Conservation (phyloP, 2,888 invertebrate genomes). For the Drosophila colorata region DNA sequence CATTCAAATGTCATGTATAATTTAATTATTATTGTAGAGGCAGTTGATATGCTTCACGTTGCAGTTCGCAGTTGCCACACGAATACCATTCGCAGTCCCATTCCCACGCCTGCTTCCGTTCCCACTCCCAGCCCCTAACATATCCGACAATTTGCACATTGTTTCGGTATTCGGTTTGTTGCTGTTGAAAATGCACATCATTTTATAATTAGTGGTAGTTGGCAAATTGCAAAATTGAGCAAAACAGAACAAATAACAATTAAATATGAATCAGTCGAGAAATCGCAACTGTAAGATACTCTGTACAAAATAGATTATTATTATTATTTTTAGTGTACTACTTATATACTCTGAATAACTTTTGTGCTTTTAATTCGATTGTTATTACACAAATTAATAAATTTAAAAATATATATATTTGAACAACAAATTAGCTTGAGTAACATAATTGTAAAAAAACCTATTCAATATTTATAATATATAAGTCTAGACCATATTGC, state of each 20-base stretch:
- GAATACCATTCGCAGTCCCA: not conserved
- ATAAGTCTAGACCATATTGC: too few species aligned
- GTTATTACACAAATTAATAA: too few species aligned
- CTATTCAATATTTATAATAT: too few species aligned
- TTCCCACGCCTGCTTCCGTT: not conserved
- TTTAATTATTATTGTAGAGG: slow-evolving; percentile 59
- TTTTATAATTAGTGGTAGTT: slow-evolving; percentile 57
- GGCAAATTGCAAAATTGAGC: slow-evolving; percentile 22
- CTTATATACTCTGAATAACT: too few species aligned
- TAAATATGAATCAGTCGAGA: too few species aligned
- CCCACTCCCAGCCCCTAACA: not conserved
- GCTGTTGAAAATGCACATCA: slow-evolving; percentile 30
- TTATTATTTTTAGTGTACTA: not conserved
- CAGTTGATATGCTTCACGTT: slow-evolving; percentile 11
- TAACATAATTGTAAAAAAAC: too few species aligned
- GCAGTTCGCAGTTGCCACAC: slow-evolving; percentile 7
- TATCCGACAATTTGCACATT: slow-evolving; percentile 36
- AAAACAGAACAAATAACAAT: not conserved
- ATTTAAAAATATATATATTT: too few species aligned
- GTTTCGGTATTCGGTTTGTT: slow-evolving; percentile 1
- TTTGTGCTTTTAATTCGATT: too few species aligned
- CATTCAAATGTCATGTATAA: slow-evolving; percentile 57
- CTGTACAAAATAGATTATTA: not conserved
- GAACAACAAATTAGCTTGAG: too few species aligned
- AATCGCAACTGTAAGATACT: not conserved